Base-by-base conservation (phyloP, 2,113 vertebrate genomes). In the Trinectes maculatus region DNA sequence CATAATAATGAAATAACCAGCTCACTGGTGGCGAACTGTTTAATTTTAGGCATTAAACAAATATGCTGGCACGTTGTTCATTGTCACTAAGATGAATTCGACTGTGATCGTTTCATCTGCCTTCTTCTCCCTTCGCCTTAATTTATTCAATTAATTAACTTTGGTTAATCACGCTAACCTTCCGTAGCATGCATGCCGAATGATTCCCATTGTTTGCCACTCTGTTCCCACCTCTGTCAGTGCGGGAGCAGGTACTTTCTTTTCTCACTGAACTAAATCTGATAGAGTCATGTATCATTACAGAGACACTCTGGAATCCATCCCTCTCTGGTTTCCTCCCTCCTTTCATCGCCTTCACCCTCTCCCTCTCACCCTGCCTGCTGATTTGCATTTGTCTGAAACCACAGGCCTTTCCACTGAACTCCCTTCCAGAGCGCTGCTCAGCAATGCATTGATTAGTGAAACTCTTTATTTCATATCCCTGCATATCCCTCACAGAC, bases 271-370 rank as follows among this genome's bases (percentile, higher is more conserved):
- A 77, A 74, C 77, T 54, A 43, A 55, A 65, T 69, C 39, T 85
- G 70, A 86, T 65, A 66, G 64, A 87, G 76, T 69, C 68, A 72
- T 84, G 60, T 75, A 71, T 84, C 73, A 85, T 87, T 71, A 79
- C 52, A 43, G 74, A 80, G 43, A 54, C 61, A 69, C 60, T 77
- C 33, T 55, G 66, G 81, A 78, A 77, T 83, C 82, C 79, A 85
- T 84, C 67, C 44, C 44, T 78, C 68, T 71, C 43, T 34, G 5
- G 2, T 44, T 63, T 65, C 70, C 58, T 54, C 51, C 52, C 24
- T 48, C 18, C 49, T 70, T 76, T 70, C 54, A 66, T 42, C 71
- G 42, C 58, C 47, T 31, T 73, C 46, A 74, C 66, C 55, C 56
- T 77, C 66, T 66, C 48, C 19, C 29, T 44, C 62, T 80, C 46